A percentile compares a stretch with the other conserved stretches of the same genome.
Evolutionary conservation across 2,888 invertebrate genomes (phyloP).

Genomic region (Spialia ferax): DNA sequence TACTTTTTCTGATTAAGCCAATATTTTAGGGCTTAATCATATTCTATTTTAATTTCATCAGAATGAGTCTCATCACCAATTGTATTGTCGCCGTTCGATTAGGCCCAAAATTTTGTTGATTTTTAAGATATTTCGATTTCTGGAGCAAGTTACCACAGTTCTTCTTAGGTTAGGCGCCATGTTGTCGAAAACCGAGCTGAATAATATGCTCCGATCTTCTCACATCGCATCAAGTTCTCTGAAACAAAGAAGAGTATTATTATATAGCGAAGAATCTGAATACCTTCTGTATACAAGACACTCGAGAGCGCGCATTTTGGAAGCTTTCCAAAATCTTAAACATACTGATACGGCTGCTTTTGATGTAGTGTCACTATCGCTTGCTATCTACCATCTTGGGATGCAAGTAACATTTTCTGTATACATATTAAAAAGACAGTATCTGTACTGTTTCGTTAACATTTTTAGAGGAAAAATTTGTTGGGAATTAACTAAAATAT

Average conservation of each 20-base stretch:
- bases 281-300: constrained; percentile 18
- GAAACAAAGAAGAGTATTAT: constrained; percentile 58
- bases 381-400: constrained; percentile 43
- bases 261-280: constrained; percentile 47
- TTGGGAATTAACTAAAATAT: not conserved
- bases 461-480: not conserved
- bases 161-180: constrained; percentile 31
- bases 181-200: constrained; percentile 23
- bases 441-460: not conserved
- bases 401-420: constrained; percentile 40
- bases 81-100: constrained; percentile 3
- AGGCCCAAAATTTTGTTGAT: constrained; percentile 9
- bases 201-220: constrained; percentile 1
- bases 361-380: constrained; percentile 48
- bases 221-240: constrained; percentile 45
- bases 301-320: constrained; percentile 20
- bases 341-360: constrained; percentile 49
- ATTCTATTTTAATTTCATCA: not conserved
- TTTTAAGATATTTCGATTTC: not conserved
- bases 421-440: constrained; percentile 14
- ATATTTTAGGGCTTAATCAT: not conserved
- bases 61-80: constrained; percentile 8
- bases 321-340: constrained; percentile 43
- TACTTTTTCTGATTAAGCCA: not conserved
- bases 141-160: not conserved